Percentiles rank a stretch among this genome's conserved stretches.
phyloP scores from a whole-genome alignment of 2,113 vertebrate genomes.

The Choloepus hoffmanni region DNA sequence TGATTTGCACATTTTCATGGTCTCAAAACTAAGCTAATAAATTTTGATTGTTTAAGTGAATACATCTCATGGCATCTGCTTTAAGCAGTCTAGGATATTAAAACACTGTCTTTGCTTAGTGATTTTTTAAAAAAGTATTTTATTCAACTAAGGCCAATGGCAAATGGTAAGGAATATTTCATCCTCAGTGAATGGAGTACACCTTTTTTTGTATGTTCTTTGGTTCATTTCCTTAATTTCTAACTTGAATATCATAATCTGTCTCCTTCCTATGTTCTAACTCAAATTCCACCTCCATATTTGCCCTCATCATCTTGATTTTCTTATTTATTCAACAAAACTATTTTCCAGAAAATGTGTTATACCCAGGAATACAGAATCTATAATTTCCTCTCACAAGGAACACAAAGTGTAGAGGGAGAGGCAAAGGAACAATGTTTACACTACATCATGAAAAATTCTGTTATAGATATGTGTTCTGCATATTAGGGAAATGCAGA shows the following conservation, averaged over 20 bases:
- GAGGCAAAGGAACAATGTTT: neutral
- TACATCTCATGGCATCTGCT: no score
- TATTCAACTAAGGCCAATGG: neutral
- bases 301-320: neutral
- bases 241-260: neutral
- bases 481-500: neutral
- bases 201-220: neutral
- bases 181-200: neutral
- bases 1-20: no score
- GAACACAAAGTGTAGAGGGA: neutral
- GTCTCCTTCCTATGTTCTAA: neutral
- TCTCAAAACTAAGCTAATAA: no score
- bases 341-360: neutral
- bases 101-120: neutral
- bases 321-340: conserved; percentile 31
- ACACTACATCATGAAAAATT: neutral
- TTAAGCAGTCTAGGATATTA: no score
- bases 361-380: neutral
- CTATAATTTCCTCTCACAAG: neutral
- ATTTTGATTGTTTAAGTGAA: no score
- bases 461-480: neutral
- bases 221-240: neutral
- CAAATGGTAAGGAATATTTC: neutral
- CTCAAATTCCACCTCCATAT: neutral
- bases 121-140: neutral